Base-by-base conservation (phyloP, 2,113 vertebrate species). In the Elaphurus davidianus region DNA sequence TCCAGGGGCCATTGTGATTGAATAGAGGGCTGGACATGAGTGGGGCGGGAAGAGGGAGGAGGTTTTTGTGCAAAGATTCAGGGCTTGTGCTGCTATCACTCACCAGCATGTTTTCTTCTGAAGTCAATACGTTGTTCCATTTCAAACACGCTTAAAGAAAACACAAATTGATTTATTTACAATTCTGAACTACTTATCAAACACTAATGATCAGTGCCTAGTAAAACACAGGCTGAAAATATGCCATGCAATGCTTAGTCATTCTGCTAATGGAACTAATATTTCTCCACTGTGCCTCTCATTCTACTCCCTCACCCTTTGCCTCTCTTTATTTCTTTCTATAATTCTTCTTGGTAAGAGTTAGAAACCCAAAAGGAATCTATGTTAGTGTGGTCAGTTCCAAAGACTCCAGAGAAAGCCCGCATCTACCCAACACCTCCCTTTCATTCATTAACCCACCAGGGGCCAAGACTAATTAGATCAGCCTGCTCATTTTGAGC, bases 391-490 rank as follows among this genome's bases (percentile, higher is more conserved):
- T 99, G 99, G 98, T 99, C 99, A 99, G 98, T 98, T 98, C 98
- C 98, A 55, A 99, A 98, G 97, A 96, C 98, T 99, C 99, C 97
- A 98, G 71, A 97, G 99, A 99, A 98, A 99, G 98, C 98, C 93
- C 97, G 98, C 98, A 98, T 98, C 99, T 98, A 98, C 96, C 98
- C 98, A 98, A 98, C 84, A 98, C 98, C 98, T 99, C 99, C 98
- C 98, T 99, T 99, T 99, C 98, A 99, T 99, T 99, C 99, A 98
- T 99, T 98, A 99, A 99, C 98, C 98, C 99, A 99, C 99, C 97
- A 98, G 98, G 99, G 99, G 99, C 99, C 98, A 99, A 98, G 98
- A 98, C 98, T 99, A 99, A 99, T 99, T 99, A 99, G 99, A 99
- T 99, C 99, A 99, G 99, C 98, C 99, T 99, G 99, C 98, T 99